Conservation (phyloP, 2,113 vertebrate species). For the Bathybates hornii region DNA sequence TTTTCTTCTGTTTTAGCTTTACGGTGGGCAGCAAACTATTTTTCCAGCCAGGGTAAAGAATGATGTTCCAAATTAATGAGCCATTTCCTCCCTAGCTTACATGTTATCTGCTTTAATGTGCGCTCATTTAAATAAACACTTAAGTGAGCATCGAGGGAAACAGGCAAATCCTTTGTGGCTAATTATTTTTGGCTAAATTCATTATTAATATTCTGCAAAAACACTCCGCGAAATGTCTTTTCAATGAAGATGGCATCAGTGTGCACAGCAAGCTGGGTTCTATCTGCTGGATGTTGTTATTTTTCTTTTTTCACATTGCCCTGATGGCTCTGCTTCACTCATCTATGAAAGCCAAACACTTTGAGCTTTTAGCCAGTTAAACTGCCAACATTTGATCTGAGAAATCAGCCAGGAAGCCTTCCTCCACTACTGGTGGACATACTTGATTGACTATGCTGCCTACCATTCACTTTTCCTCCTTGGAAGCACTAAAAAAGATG, state of each 20-base stretch:
- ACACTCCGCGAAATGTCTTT: background rate
- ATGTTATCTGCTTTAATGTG: background rate
- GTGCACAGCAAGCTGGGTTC: background rate
- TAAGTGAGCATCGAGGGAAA: background rate
- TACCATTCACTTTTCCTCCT: background rate
- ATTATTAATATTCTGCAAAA: background rate
- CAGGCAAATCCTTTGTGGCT: background rate
- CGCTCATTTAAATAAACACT: background rate
- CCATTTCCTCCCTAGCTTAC: background rate
- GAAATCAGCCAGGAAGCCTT: background rate
- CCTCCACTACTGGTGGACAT: background rate
- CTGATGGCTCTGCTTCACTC: background rate
- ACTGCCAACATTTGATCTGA: background rate
- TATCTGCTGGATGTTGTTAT: background rate
- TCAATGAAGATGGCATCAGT: background rate
- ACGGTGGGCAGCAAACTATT: background rate
- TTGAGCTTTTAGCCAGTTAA: background rate
- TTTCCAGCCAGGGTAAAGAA: background rate
- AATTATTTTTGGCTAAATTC: background rate
- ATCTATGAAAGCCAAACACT: background rate
- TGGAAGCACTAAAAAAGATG: background rate
- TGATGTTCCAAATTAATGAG: background rate
- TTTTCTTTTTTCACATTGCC: background rate
- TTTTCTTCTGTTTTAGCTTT: background rate
- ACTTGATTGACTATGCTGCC: background rate